Conservation (phyloP, 2,888 invertebrate genomes). For the Drosophila neoperkinsi region DNA sequence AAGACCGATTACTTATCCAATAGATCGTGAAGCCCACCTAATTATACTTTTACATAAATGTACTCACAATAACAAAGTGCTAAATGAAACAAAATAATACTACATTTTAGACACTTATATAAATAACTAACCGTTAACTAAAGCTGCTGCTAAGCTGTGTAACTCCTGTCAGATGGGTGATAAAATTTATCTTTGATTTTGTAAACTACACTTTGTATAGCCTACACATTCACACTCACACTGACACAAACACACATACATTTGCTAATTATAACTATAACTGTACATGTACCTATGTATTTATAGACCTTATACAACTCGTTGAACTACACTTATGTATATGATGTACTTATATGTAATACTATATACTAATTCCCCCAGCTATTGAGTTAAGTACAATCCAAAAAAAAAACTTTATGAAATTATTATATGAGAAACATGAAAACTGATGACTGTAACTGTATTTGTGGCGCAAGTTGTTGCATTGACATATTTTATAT, state of each 20-base stretch:
- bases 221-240: slow-evolving; percentile 23
- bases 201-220: slow-evolving; percentile 52
- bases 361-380: slow-evolving; percentile 32
- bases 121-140: slow-evolving; percentile 24
- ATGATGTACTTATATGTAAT: slow-evolving; percentile 30
- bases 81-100: slow-evolving; percentile 39
- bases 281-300: slow-evolving; percentile 49
- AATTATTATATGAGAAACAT: slow-evolving; percentile 49
- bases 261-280: slow-evolving; percentile 21
- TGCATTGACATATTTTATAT: slow-evolving; percentile 58
- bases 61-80: slow-evolving; percentile 65
- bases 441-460: slow-evolving; percentile 63
- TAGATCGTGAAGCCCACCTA: slow-evolving; percentile 72
- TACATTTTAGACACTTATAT: slow-evolving; percentile 26
- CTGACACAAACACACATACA: slow-evolving; percentile 12
- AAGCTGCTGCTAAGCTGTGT: slow-evolving; percentile 73
- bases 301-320: slow-evolving; percentile 43
- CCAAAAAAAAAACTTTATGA: slow-evolving; percentile 33
- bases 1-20: slow-evolving; percentile 27
- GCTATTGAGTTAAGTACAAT: slow-evolving; percentile 58
- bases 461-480: slow-evolving; percentile 59
- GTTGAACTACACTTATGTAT: slow-evolving; percentile 26
- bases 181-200: slow-evolving; percentile 69
- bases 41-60: slow-evolving; percentile 37
- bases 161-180: slow-evolving; percentile 86